Evolutionary conservation across 2,888 invertebrate species (phyloP).

Genomic region (Ectropis crepuscularia): DNA sequence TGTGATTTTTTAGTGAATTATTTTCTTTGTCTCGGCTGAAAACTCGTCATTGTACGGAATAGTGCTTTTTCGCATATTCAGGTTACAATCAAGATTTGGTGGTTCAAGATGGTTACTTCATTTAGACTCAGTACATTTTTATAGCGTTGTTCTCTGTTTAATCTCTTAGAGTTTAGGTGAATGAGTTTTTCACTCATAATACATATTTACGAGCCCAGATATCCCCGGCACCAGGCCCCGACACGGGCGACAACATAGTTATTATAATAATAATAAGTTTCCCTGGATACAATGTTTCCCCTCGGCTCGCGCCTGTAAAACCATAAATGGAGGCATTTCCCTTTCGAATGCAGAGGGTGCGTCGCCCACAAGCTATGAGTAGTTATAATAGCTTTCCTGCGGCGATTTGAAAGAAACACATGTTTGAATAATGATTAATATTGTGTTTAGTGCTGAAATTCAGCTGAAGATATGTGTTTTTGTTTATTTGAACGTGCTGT

Average conservation of each 20-base stretch:
- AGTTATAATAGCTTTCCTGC: conserved; percentile 1
- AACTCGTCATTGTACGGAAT: too few relatives aligned
- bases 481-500: too few relatives aligned
- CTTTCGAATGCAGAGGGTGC: conserved; percentile 22
- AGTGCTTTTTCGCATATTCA: too few relatives aligned
- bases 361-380: conserved; percentile 23
- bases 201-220: conserved; percentile 13
- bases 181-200: not conserved
- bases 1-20: too few relatives aligned
- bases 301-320: conserved; percentile 17
- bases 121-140: not conserved
- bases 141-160: not conserved
- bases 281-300: conserved; percentile 25
- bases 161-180: too few relatives aligned
- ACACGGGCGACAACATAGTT: conserved; percentile 16
- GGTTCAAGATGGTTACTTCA: too few relatives aligned
- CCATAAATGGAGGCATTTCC: conserved; percentile 26
- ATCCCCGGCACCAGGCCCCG: conserved; percentile 17
- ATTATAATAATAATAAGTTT: not conserved
- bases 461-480: not conserved
- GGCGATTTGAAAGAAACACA: not conserved
- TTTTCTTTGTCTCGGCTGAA: too few relatives aligned
- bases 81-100: too few relatives aligned
- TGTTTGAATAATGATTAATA: too few relatives aligned
- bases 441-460: not conserved